phyloP scores from a whole-genome alignment of 1,140 invertebrate species.

The Pseudomyrmex sp. region DNA sequence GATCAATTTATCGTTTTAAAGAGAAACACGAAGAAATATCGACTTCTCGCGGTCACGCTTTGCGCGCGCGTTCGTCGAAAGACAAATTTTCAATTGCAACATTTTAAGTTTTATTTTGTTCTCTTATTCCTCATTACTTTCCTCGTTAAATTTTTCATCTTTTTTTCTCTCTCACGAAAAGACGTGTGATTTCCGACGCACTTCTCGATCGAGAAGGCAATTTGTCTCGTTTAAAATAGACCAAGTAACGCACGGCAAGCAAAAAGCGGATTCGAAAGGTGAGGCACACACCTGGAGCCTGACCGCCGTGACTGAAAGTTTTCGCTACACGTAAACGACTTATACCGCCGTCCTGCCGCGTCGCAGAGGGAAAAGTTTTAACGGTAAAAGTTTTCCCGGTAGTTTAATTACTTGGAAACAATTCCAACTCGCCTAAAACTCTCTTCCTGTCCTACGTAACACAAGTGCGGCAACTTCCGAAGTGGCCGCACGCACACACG shows the following conservation, averaged over 20 bases:
- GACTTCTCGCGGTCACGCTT: too few species aligned
- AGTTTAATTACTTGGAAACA: constrained; percentile 85
- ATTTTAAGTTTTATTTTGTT: too few species aligned
- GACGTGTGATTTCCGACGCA: not conserved
- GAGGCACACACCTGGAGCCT: constrained; percentile 61
- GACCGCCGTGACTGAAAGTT: constrained; percentile 73
- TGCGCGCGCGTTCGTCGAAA: too few species aligned
- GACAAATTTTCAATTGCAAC: too few species aligned
- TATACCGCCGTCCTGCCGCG: constrained; percentile 42
- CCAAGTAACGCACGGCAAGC: not conserved
- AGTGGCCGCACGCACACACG: not conserved
- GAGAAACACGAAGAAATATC: too few species aligned
- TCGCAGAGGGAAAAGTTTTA: constrained; percentile 77
- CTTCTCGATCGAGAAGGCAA: constrained; percentile 1
- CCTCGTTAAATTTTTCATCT: too few species aligned
- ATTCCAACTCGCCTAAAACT: constrained; percentile 71
- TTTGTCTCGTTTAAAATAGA: constrained; percentile 24
- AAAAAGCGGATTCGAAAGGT: constrained; percentile 23
- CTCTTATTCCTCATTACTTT: too few species aligned
- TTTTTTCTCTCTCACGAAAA: too few species aligned
- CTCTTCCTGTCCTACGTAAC: constrained; percentile 34
- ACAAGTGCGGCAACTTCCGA: constrained; percentile 45
- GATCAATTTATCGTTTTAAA: constrained; percentile 27
- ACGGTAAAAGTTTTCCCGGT: constrained; percentile 81
- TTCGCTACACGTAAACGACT: constrained; percentile 74